Evolutionary conservation across 1,140 invertebrate genomes (phyloP).

Genomic region (Manduca sexta): DNA sequence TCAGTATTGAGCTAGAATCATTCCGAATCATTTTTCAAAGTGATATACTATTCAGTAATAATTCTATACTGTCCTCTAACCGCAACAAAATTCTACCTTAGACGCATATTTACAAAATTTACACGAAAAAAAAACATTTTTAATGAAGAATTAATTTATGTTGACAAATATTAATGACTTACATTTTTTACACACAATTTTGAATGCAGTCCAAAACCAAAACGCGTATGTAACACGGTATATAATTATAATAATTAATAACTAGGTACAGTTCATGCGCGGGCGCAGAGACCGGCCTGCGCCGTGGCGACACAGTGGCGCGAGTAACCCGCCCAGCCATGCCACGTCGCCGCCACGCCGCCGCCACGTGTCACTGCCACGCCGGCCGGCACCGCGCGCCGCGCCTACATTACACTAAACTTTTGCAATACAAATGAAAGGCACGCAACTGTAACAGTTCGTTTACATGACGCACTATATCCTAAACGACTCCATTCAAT

Average conservation of each 20-base stretch:
- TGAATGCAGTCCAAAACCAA: too few species aligned
- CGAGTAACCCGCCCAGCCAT: too few species aligned
- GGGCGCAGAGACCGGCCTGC: too few species aligned
- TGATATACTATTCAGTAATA: constrained; percentile 1
- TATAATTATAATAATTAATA: too few species aligned
- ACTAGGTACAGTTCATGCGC: too few species aligned
- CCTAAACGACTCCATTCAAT: constrained; percentile 9
- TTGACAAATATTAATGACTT: background rate
- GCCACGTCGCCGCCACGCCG: too few species aligned
- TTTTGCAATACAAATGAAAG: constrained; percentile 22
- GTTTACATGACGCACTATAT: constrained; percentile 15
- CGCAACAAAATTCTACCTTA: constrained; percentile 19
- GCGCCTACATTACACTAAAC: constrained; percentile 8
- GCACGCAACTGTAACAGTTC: constrained; percentile 18
- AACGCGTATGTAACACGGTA: too few species aligned
- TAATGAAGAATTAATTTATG: background rate
- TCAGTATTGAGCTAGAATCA: background rate
- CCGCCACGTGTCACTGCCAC: too few species aligned
- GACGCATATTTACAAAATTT: constrained; percentile 55
- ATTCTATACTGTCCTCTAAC: background rate
- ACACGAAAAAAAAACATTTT: constrained; percentile 24
- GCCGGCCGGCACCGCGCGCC: too few species aligned
- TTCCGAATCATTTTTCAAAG: background rate
- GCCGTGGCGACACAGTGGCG: background rate
- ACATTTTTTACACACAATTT: background rate